Evolutionary conservation across 1,140 invertebrate genomes (phyloP).

Genomic region (Tetramorium simillimum): DNA sequence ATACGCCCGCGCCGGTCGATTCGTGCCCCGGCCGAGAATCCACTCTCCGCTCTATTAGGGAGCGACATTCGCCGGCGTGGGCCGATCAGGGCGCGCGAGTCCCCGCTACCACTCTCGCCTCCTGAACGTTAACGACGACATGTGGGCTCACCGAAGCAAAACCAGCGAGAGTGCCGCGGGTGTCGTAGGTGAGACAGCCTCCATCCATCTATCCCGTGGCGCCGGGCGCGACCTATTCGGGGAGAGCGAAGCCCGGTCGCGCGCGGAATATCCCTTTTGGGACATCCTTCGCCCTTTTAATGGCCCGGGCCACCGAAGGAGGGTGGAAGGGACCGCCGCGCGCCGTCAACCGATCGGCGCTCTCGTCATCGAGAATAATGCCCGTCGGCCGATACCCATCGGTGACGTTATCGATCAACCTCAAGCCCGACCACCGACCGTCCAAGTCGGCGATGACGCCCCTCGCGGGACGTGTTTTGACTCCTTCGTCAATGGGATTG

Average conservation of each 20-base stretch:
- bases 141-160: conserved; percentile 83
- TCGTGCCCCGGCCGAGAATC: conserved; percentile 70
- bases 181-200: conserved; percentile 75
- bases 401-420: conserved; percentile 60
- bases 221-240: conserved; percentile 50
- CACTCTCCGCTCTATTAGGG: conserved; percentile 79
- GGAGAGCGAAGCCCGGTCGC: conserved; percentile 61
- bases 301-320: conserved; percentile 39
- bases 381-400: not conserved
- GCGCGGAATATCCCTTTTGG: conserved; percentile 77
- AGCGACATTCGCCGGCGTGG: conserved; percentile 74
- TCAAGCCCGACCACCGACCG: not conserved
- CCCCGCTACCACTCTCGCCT: conserved; percentile 53
- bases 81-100: conserved; percentile 80
- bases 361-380: conserved; percentile 33
- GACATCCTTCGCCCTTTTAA: conserved; percentile 77
- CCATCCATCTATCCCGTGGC: conserved; percentile 71
- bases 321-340: not conserved
- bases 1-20: conserved; percentile 4
- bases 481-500: conserved; percentile 43
- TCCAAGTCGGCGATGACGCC: conserved; percentile 23
- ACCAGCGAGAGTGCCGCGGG: conserved; percentile 74
- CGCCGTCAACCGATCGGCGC: conserved; percentile 30
- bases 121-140: conserved; percentile 74
- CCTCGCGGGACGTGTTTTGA: conserved; percentile 43